These are phyloP conservation scores for Mylabris sibirica DNA, from an alignment of 2,888 invertebrate genomes.

Conservation along the genomic window DNA sequence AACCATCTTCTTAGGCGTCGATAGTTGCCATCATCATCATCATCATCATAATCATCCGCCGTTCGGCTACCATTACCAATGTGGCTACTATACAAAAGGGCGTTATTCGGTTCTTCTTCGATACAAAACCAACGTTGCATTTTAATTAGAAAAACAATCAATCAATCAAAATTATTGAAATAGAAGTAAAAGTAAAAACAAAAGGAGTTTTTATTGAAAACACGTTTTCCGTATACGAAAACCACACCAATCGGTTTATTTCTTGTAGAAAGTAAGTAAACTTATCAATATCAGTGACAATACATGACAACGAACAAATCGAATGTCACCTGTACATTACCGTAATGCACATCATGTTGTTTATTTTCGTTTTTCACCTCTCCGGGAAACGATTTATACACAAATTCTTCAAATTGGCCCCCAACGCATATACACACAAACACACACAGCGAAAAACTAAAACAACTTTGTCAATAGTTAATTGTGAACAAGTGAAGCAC, in stretches of 20 bases:
- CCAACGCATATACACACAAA: not conserved
- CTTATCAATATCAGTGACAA: not conserved
- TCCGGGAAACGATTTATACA: not conserved
- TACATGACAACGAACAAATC: not conserved
- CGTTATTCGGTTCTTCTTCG: conserved; percentile 63
- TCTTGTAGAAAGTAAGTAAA: not conserved
- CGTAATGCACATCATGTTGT: not conserved
- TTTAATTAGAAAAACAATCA: conserved; percentile 29
- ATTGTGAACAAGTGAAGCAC: not conserved
- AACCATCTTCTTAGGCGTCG: conserved; percentile 58
- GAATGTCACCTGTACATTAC: not conserved
- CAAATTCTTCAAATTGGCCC: not conserved
- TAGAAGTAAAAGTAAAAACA: not conserved
- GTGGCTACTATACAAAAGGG: conserved; percentile 55
- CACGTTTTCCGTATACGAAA: not conserved
- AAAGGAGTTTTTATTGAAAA: not conserved
- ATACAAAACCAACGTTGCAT: conserved; percentile 75
- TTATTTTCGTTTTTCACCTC: not conserved
- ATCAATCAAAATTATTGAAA: not conserved
- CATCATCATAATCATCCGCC: conserved; percentile 14
- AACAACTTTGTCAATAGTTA: not conserved
- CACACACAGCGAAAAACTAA: not conserved
- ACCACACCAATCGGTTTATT: not conserved
- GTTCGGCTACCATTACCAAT: conserved; percentile 22
- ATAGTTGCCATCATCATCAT: conserved; percentile 33